Base-by-base conservation (phyloP, 23 tunicate genomes). In the Trididemnum miniatum region DNA sequence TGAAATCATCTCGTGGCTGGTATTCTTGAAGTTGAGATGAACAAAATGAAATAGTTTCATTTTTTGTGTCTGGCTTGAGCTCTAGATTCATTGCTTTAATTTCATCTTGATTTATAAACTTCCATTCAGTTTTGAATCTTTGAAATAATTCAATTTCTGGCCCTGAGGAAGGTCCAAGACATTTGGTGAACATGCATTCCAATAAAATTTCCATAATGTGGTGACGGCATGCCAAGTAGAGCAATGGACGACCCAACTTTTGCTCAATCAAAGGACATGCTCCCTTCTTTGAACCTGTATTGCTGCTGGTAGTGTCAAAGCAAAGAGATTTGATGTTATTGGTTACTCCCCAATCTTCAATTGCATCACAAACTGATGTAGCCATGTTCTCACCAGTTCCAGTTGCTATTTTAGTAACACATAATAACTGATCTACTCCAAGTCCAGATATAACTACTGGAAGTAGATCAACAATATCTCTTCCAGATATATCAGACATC, bases 221-320 rank as follows among this genome's bases (percentile, higher is more conserved):
- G 39, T 69, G 76, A n/a, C 76, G 76, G 39, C 76, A 69, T 30
- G 76, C 76, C 37, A 69, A 69, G 32, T 69, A 38, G 12, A 69
- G 76, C 38, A 69, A 34, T 7, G 20, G 15, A 7, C 39, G 20
- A 4, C 39, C 39, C 15, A 69, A 32, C 76, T 69, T 34, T 69
- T 69, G 37, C 39, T 69, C 76, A 49, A 49, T 49, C 57, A 49
- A 49, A 49, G 57, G 12, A 18, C 57, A 49, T 49, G 57, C 57
- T 49, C 18, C 57, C 18, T 49, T 49, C 57, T 49, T 49, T 49
- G 18, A 49, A 49, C 57, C 57, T 49, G 57, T 49, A 49, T 49
- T 49, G 57, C 57, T 49, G 57, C 57, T 49, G 15, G 57, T 49
- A 49, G 57, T 49, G 18, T 49, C 18, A 49, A 49, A 49, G 57